Percentiles rank a stretch among this genome's conserved stretches.
phyloP scores from a whole-genome alignment of 2,113 vertebrate genomes.

The Mesitornis unicolor region DNA sequence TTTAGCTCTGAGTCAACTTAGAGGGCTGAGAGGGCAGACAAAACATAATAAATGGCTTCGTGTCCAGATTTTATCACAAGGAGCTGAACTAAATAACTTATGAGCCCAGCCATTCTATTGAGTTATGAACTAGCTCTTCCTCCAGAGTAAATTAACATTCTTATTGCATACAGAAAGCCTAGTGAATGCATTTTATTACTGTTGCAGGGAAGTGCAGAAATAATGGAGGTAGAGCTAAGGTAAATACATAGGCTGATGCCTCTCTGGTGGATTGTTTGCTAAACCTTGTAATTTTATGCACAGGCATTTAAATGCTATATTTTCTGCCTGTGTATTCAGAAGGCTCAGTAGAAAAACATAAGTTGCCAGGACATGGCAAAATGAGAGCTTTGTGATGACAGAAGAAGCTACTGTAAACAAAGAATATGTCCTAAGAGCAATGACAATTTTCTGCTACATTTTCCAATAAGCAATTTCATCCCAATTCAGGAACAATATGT shows the following conservation, averaged over 20 bases:
- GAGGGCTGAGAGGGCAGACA: conserved; percentile 17
- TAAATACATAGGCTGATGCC: conserved; percentile 32
- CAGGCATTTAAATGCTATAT: conserved; percentile 6
- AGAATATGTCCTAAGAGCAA: not conserved
- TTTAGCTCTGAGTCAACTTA: conserved; percentile 17
- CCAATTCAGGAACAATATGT: not conserved
- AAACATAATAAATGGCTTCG: conserved; percentile 17
- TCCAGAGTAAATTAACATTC: conserved; percentile 65
- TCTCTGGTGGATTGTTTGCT: conserved; percentile 39
- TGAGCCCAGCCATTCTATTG: conserved; percentile 21
- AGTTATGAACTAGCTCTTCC: conserved; percentile 52
- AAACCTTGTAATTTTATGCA: conserved; percentile 34
- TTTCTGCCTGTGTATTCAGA: conserved; percentile 8
- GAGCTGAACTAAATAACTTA: conserved; percentile 56
- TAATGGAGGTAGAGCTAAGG: conserved; percentile 47
- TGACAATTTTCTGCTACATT: not conserved
- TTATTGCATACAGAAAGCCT: conserved; percentile 31
- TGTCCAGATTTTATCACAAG: conserved; percentile 50
- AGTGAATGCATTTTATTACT: conserved; percentile 47
- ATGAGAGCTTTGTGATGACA: not conserved
- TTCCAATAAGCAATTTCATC: not conserved
- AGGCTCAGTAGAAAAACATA: not conserved
- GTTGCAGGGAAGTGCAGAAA: conserved; percentile 28
- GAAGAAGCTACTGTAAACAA: not conserved
- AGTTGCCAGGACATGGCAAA: not conserved